These are phyloP conservation scores for Okamejei kenojei DNA, from an alignment of 2,797 vertebrate genomes.

Conservation along the genomic window DNA sequence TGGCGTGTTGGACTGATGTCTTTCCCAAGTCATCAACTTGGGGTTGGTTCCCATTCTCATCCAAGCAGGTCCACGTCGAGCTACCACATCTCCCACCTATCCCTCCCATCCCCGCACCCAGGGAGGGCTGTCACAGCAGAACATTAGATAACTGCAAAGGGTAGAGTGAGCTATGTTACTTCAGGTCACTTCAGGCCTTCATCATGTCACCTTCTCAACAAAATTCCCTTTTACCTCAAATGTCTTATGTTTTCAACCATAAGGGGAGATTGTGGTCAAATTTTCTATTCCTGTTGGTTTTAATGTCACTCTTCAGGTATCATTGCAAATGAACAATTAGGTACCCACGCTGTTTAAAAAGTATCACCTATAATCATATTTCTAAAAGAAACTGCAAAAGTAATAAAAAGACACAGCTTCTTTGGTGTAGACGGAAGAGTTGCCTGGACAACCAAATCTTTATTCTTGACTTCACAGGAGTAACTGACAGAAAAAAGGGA, in stretches of 20 bases:
- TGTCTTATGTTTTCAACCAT: background rate
- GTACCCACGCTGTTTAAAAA: background rate
- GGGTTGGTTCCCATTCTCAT: background rate
- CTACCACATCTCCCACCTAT: background rate
- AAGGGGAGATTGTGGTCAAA: background rate
- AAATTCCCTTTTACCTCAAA: background rate
- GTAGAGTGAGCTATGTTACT: background rate
- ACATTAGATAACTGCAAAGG: background rate
- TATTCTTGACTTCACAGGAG: background rate
- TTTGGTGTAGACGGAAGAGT: background rate
- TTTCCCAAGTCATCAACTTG: no score
- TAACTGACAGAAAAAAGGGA: background rate
- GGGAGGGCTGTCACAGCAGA: background rate
- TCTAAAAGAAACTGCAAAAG: background rate
- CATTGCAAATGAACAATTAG: background rate
- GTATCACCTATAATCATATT: slow-evolving; percentile 7
- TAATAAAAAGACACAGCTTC: background rate
- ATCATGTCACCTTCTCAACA: background rate
- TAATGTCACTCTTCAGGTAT: background rate
- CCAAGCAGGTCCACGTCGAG: background rate
- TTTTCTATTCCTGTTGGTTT: background rate
- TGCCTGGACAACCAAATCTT: slow-evolving; percentile 8
- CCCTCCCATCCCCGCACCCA: background rate
- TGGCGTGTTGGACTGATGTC: background rate
- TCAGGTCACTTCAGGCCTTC: background rate